These are phyloP conservation scores for Anoplolepis gracilipes DNA, from an alignment of 1,140 invertebrate species.

Conservation along the genomic window DNA sequence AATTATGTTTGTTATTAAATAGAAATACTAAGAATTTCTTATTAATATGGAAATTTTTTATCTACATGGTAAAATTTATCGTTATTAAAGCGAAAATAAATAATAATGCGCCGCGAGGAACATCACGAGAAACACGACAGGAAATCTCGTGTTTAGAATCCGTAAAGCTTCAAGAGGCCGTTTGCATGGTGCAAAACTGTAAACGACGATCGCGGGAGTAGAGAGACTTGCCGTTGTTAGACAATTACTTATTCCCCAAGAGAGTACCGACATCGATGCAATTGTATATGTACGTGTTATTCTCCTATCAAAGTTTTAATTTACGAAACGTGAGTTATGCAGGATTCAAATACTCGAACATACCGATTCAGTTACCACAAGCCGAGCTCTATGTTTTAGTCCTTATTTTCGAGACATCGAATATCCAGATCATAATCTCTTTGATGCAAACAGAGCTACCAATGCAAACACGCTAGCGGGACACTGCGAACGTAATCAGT, in stretches of 20 bases:
- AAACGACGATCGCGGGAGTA: conserved; percentile 66
- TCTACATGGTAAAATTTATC: neutral
- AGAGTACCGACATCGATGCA: conserved; percentile 10
- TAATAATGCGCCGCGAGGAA: conserved; percentile 22
- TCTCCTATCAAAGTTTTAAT: conserved; percentile 42
- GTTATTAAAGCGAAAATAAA: neutral
- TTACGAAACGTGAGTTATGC: neutral
- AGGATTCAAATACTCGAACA: neutral
- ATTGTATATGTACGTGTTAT: neutral
- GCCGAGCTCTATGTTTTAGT: neutral
- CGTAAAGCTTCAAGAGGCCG: conserved; percentile 63
- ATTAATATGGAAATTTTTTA: neutral
- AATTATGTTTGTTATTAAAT: too few species aligned
- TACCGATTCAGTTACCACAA: neutral
- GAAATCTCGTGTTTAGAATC: conserved; percentile 67
- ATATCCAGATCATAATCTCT: conserved; percentile 24
- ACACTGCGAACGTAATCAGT: conserved; percentile 31
- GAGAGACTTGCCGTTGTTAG: conserved; percentile 48
- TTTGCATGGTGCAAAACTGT: conserved; percentile 72
- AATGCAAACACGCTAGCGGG: conserved; percentile 1
- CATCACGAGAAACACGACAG: neutral
- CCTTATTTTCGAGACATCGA: conserved; percentile 28
- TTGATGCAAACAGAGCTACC: conserved; percentile 29
- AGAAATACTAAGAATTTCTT: neutral
- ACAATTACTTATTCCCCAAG: conserved; percentile 67